These are phyloP conservation scores for Lordiphosa stackelbergi DNA, from an alignment of 1,140 invertebrate species.

Conservation along the genomic window DNA sequence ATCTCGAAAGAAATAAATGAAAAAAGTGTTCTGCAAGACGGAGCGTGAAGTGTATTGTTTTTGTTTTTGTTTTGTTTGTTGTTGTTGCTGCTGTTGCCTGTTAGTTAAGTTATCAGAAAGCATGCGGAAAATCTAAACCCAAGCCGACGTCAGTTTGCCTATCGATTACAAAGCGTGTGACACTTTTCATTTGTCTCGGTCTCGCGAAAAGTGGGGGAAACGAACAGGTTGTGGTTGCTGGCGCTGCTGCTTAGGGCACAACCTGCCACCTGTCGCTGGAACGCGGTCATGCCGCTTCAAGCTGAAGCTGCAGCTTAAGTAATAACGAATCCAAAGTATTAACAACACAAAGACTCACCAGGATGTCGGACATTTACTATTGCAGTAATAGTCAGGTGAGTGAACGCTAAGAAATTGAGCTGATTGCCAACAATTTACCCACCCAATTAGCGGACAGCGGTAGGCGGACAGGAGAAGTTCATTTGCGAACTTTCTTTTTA, in stretches of 20 bases:
- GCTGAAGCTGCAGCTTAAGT: not conserved
- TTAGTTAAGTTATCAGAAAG: constrained; percentile 27
- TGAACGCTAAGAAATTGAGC: constrained; percentile 6
- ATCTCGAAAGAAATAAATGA: constrained; percentile 29
- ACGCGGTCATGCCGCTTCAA: constrained; percentile 4
- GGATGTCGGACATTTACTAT: constrained; percentile 72
- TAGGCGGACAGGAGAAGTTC: no score
- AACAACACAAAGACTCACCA: constrained; percentile 22
- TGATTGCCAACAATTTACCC: no score
- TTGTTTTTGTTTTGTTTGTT: constrained; percentile 38
- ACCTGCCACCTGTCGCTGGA: constrained; percentile 2
- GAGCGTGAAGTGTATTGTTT: constrained; percentile 62
- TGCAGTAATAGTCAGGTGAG: constrained; percentile 67
- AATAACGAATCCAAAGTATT: constrained; percentile 5
- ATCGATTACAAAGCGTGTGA: constrained; percentile 39
- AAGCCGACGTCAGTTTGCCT: constrained; percentile 38
- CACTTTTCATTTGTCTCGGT: constrained; percentile 28
- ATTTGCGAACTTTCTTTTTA: no score
- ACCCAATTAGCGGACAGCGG: no score
- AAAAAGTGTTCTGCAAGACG: constrained; percentile 69
- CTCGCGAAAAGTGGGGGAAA: constrained; percentile 2
- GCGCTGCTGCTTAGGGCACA: not conserved
- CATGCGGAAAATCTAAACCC: constrained; percentile 53
- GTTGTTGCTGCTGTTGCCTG: constrained; percentile 13
- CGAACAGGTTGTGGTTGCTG: constrained; percentile 43